Percentiles rank a stretch among this genome's conserved stretches.
phyloP scores from a whole-genome alignment of 2,888 invertebrate genomes.

The Schizotus pectinicornis region DNA sequence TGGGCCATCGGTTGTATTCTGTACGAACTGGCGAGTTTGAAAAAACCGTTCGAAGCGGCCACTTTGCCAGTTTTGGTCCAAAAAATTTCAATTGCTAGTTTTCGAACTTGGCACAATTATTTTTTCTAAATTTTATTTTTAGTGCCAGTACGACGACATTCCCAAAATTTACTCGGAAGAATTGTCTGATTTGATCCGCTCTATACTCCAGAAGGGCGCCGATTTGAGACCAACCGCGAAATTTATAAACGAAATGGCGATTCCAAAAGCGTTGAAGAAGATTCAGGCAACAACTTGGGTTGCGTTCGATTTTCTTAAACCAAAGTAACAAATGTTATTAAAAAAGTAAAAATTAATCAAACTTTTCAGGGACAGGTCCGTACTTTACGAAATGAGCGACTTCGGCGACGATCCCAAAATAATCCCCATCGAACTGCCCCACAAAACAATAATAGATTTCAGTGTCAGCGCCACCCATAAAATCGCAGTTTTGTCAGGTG shows the following conservation, averaged over 20 bases:
- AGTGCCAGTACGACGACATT: slow-evolving; percentile 73
- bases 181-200: slow-evolving; percentile 66
- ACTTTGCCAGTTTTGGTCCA: slow-evolving; percentile 75
- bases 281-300: slow-evolving; percentile 49
- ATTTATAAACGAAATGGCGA: slow-evolving; percentile 63
- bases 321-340: not conserved
- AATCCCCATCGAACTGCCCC: slow-evolving; percentile 64
- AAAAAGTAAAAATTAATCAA: slow-evolving; percentile 1
- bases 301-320: not conserved
- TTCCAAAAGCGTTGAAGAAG: slow-evolving; percentile 58
- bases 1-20: slow-evolving; percentile 81
- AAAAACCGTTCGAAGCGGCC: slow-evolving; percentile 75
- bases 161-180: slow-evolving; percentile 69
- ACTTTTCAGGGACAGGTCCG: slow-evolving; percentile 53
- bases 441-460: slow-evolving; percentile 61
- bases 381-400: slow-evolving; percentile 64
- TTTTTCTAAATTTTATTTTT: slow-evolving; percentile 22
- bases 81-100: slow-evolving; percentile 70
- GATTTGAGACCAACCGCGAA: slow-evolving; percentile 67
- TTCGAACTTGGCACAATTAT: slow-evolving; percentile 3
- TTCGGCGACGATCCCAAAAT: slow-evolving; percentile 61
- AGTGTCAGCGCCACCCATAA: slow-evolving; percentile 66
- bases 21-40: slow-evolving; percentile 75
- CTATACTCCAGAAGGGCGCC: slow-evolving; percentile 69
- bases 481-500: slow-evolving; percentile 64